Evolutionary conservation across 2,797 vertebrate species (phyloP).

Genomic region (Bucorvus abyssinicus): DNA sequence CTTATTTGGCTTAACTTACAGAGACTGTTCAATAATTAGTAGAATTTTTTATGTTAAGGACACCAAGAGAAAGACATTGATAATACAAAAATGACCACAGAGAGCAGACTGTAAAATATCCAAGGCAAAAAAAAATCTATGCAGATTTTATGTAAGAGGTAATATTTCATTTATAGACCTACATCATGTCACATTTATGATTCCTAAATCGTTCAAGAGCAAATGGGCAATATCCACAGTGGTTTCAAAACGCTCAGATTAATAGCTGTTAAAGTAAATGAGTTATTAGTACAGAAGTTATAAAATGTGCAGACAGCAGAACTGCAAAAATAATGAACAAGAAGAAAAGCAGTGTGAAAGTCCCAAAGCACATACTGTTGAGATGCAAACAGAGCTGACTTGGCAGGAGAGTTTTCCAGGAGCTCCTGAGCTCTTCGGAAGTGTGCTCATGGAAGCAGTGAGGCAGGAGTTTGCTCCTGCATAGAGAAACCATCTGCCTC

Average conservation of each 20-base stretch:
- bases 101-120: neutral
- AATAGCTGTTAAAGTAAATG: neutral
- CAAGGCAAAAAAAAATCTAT: neutral
- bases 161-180: constrained; percentile 19
- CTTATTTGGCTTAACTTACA: constrained; percentile 16
- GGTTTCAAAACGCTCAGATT: constrained; percentile 4
- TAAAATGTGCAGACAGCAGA: neutral
- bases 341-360: neutral
- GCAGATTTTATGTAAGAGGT: neutral
- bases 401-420: neutral
- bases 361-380: neutral
- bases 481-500: neutral
- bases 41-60: constrained; percentile 11
- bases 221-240: neutral
- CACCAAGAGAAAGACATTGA: neutral
- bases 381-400: neutral
- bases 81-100: constrained; percentile 25
- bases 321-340: neutral
- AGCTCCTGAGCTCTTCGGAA: neutral
- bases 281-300: neutral
- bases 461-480: neutral
- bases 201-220: neutral
- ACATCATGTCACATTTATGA: neutral
- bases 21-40: constrained; percentile 24
- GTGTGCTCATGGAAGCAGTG: neutral